A percentile compares a stretch with the other conserved stretches of the same genome.
Conservation (phyloP, 2,797 vertebrate genomes). For the Hephaestus fuliginosus region DNA sequence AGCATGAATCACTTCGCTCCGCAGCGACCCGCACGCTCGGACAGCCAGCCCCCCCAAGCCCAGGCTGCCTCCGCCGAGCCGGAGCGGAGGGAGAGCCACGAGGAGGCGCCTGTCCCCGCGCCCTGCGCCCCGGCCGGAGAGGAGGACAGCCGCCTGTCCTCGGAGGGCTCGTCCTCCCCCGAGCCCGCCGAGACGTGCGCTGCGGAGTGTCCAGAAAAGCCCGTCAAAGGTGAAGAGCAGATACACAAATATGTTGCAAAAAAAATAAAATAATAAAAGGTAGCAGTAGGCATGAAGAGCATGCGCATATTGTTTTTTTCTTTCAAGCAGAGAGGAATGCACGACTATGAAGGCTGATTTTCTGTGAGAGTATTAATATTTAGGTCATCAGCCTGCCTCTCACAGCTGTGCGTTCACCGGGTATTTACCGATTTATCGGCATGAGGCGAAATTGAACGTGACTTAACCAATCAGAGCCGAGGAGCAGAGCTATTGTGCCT, state of each 20-base stretch:
- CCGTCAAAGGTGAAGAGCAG: slow-evolving; percentile 91
- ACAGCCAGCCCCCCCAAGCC: slow-evolving; percentile 84
- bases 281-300: background rate
- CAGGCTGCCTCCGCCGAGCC: slow-evolving; percentile 84
- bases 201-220: slow-evolving; percentile 89
- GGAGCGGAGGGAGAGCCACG: slow-evolving; percentile 87
- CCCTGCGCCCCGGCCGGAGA: slow-evolving; percentile 84
- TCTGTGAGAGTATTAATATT: background rate
- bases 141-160: slow-evolving; percentile 92
- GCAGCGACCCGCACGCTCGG: slow-evolving; percentile 89
- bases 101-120: slow-evolving; percentile 87
- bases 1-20: slow-evolving; percentile 88
- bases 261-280: too few relatives aligned
- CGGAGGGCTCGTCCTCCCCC: slow-evolving; percentile 92
- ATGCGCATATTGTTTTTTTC: slow-evolving; percentile 10
- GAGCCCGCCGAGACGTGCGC: slow-evolving; percentile 90
- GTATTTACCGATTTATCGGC: slow-evolving; percentile 28
- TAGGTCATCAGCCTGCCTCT: slow-evolving; percentile 15
- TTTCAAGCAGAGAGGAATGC: slow-evolving; percentile 1
- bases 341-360: background rate
- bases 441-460: slow-evolving; percentile 52
- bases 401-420: slow-evolving; percentile 20
- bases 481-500: slow-evolving; percentile 20
- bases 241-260: background rate
- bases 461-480: slow-evolving; percentile 58